Evolutionary conservation across 2,888 invertebrate genomes (phyloP).

Genomic region (Ecdyonurus torrentis): DNA sequence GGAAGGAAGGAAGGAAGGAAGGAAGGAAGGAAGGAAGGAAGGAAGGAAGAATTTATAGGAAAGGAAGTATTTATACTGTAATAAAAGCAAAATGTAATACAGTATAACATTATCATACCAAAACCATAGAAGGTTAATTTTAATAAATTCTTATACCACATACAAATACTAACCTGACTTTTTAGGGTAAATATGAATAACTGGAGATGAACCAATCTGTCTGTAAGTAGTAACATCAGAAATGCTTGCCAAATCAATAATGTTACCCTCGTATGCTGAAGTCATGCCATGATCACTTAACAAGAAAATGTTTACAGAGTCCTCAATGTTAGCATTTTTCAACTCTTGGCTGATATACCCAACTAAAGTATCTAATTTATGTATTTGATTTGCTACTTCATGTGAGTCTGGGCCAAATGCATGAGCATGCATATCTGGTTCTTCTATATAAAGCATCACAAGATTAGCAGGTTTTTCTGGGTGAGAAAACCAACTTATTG

Average conservation of each 20-base stretch:
- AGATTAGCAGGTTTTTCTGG: slow-evolving; percentile 44
- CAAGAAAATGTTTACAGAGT: slow-evolving; percentile 44
- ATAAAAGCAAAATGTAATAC: slow-evolving; percentile 2
- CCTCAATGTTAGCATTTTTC: slow-evolving; percentile 28
- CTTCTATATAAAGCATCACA: slow-evolving; percentile 47
- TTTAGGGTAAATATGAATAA: slow-evolving; percentile 40
- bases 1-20: neutral
- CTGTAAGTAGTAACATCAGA: slow-evolving; percentile 31
- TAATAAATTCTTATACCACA: too few species aligned
- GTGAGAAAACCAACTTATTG: slow-evolving; percentile 40
- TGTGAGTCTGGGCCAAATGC: slow-evolving; percentile 34
- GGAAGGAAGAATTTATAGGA: neutral
- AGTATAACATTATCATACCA: too few species aligned
- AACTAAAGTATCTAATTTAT: slow-evolving; percentile 9
- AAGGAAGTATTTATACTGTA: neutral
- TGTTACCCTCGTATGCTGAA: slow-evolving; percentile 31
- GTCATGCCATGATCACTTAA: slow-evolving; percentile 60
- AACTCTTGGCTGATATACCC: slow-evolving; percentile 22
- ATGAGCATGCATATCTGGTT: slow-evolving; percentile 50
- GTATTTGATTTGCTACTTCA: slow-evolving; percentile 19
- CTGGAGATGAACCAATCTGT: slow-evolving; percentile 35
- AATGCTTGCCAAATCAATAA: slow-evolving; percentile 37
- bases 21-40: neutral
- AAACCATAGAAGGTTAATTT: too few species aligned
- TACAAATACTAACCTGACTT: too few species aligned